Evolutionary conservation across 2,797 vertebrate genomes (phyloP).

Genomic region (Onychomys leucogaster): DNA sequence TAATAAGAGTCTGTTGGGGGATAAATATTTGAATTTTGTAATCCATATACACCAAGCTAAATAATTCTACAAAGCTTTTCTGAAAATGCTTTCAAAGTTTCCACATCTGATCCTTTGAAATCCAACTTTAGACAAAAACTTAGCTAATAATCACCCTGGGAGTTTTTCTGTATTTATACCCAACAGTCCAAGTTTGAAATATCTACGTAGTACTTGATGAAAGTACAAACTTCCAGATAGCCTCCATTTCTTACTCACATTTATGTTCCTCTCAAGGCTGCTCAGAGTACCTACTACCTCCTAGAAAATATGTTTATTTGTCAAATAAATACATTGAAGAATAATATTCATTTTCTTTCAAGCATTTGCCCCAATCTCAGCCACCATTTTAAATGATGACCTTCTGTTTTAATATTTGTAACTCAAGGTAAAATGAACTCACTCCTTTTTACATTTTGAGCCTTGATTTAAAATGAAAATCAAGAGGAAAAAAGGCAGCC

Average conservation of each 20-base stretch:
- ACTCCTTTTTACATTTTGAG: neutral
- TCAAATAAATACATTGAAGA: neutral
- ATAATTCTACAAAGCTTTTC: constrained; percentile 17
- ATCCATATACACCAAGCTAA: neutral
- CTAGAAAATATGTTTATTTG: neutral
- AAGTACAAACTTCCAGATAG: neutral
- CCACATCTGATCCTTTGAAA: constrained; percentile 1
- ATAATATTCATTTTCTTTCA: constrained; percentile 3
- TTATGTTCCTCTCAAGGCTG: neutral
- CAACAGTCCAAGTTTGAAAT: neutral
- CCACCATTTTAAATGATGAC: constrained; percentile 6
- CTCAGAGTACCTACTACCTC: neutral
- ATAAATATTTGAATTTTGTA: constrained; percentile 42
- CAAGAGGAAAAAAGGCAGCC: neutral
- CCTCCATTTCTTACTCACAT: neutral
- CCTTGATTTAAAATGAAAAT: neutral
- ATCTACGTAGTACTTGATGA: neutral
- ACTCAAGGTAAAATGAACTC: constrained; percentile 16
- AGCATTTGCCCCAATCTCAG: neutral
- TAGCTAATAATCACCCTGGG: constrained; percentile 10
- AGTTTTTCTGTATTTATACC: constrained; percentile 25
- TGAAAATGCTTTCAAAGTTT: constrained; percentile 41
- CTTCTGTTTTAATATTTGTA: neutral
- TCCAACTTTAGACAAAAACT: constrained; percentile 41
- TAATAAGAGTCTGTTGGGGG: neutral